These are phyloP conservation scores for Teinopalpus imperialis DNA, from an alignment of 2,888 invertebrate genomes.

Conservation along the genomic window DNA sequence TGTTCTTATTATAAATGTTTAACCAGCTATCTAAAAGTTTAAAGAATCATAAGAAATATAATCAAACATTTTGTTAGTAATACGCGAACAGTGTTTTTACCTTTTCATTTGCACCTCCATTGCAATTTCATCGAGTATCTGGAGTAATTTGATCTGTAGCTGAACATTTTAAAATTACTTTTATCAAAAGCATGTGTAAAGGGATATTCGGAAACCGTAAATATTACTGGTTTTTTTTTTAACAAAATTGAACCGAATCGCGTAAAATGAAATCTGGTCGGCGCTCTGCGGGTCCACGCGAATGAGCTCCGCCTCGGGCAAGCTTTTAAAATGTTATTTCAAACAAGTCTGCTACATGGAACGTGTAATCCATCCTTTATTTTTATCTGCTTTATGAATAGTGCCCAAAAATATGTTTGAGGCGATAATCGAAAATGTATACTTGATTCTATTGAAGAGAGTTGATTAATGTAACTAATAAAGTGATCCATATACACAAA, in stretches of 20 bases:
- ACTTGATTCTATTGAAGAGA: no score
- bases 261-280: slow-evolving; percentile 4
- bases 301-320: slow-evolving; percentile 3
- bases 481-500: no score
- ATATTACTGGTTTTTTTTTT: neutral
- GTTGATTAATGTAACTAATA: no score
- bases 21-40: no score
- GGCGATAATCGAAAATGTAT: no score
- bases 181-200: neutral
- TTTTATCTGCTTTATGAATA: neutral
- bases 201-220: neutral
- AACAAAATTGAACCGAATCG: neutral
- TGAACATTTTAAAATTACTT: slow-evolving; percentile 1
- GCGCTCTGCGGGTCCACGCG: neutral
- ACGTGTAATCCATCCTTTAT: slow-evolving; percentile 1
- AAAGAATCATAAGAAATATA: no score
- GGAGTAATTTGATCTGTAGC: neutral
- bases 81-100: neutral
- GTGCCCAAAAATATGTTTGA: neutral
- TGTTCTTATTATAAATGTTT: no score
- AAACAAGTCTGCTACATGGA: neutral
- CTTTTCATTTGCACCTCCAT: neutral
- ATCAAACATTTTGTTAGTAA: no score
- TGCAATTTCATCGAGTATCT: neutral
- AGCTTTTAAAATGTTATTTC: slow-evolving; percentile 5